Evolutionary conservation across 2,113 vertebrate species (phyloP).

Genomic region (Nannobrachium achirus): DNA sequence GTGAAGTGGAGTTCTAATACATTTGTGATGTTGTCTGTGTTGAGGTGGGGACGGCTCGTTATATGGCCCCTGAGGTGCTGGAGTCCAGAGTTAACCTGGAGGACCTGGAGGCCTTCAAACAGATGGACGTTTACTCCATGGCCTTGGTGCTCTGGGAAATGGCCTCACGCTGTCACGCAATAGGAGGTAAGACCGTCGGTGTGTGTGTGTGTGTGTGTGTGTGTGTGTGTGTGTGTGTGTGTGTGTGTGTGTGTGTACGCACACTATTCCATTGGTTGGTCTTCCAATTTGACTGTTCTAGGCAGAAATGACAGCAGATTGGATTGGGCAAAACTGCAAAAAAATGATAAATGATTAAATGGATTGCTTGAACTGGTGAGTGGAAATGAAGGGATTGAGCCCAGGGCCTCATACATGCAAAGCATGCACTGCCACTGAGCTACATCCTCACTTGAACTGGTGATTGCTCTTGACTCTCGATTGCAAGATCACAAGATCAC

Average conservation of each 20-base stretch:
- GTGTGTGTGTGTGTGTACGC: not conserved
- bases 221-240: slow-evolving; percentile 3
- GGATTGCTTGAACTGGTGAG: no score
- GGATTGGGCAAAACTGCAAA: no score
- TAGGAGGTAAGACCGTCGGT: slow-evolving; percentile 78
- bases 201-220: not conserved
- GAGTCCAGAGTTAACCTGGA: slow-evolving; percentile 92
- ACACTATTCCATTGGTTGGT: not conserved
- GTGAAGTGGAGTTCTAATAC: no score
- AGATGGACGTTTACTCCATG: slow-evolving; percentile 94
- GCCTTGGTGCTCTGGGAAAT: slow-evolving; percentile 91
- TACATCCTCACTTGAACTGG: no score
- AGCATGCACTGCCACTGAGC: no score
- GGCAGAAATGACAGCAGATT: no score
- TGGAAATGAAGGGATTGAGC: no score
- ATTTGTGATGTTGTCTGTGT: slow-evolving; percentile 3
- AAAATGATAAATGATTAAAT: no score
- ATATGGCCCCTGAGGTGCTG: slow-evolving; percentile 93
- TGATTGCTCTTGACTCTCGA: no score
- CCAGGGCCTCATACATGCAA: no score
- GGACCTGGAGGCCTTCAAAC: slow-evolving; percentile 92
- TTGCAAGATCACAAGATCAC: no score
- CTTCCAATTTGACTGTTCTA: not conserved
- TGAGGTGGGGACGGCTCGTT: slow-evolving; percentile 91
- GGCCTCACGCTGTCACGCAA: slow-evolving; percentile 85